Base-by-base conservation (phyloP, 2,797 vertebrate genomes). In the Phrynocephalus vlangalii region DNA sequence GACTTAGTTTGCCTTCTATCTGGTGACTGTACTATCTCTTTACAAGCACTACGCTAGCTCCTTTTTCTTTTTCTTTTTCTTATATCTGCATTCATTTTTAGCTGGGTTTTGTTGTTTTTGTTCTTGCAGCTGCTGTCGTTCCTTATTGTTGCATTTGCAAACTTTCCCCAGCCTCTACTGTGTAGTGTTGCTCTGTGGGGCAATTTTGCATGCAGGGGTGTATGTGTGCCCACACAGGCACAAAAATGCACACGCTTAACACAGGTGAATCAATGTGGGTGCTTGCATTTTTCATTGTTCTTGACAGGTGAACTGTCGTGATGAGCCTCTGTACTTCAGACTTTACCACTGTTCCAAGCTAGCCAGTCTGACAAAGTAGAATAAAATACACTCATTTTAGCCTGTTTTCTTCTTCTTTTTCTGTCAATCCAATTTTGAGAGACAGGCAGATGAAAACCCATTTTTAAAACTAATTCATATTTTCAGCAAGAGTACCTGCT, bases 361-460 rank as follows among this genome's bases (percentile, higher is more conserved):
- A 38, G 83, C 28, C 63, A 70, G 82, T 33, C 16, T 9, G 83
- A 66, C 71, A 70, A 76, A 76, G 13, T 13, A 16, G 70, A 72
- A 79, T 60, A 28, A 68, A 68, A 76, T 68, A 38, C 50, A 83
- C 22, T 79, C 28, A 48, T 78, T 70, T 83, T 48, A 44, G 44
- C 20, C 60, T 56, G 10, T 60, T 81, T 72, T 11, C 60, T 70
- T 9, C 70, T 0, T 77, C 11, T 87, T 87, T 88, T 24, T 33
- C 33, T 33, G 50, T 20, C 71, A 50, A 79, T 76, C 50, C 84
- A 13, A 16, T 89, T 80, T 91, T 77, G 50, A 77, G 24, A 9
- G 33, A 11, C 38, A 76, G 48, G 44, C 26, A 86, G 79, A 50
- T 66, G 82, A 86, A 90, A 90, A 87, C 72, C 50, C 66, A 8